A percentile compares a stretch with the other conserved stretches of the same genome.
phyloP scores from a whole-genome alignment of 2,797 vertebrate species.

The Diceros bicornis region DNA sequence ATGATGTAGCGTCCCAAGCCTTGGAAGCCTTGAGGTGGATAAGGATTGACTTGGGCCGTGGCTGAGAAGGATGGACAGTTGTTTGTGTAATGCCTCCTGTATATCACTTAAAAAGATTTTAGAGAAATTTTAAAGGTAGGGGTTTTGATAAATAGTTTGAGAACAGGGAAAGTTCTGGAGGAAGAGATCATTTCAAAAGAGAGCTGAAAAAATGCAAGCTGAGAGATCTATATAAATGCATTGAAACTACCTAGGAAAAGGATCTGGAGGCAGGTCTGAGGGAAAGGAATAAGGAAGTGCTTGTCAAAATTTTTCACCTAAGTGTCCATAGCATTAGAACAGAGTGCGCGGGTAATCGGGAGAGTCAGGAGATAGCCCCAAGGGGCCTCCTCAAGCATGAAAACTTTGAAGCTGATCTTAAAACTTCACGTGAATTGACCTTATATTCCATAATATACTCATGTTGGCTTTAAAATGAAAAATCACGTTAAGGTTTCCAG shows the following conservation, averaged over 20 bases:
- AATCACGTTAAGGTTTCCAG: background rate
- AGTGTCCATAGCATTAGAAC: background rate
- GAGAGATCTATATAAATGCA: background rate
- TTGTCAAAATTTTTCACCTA: background rate
- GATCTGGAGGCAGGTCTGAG: background rate
- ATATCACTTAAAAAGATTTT: background rate
- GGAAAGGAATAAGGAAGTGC: background rate
- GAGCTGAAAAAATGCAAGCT: background rate
- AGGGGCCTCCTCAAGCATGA: background rate
- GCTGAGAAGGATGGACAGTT: background rate
- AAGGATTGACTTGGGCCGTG: background rate
- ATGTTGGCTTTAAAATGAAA: background rate
- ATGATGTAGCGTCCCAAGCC: too few species aligned
- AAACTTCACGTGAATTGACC: background rate
- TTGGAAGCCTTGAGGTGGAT: background rate
- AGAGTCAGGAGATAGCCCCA: background rate
- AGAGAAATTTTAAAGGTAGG: background rate
- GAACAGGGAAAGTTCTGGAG: background rate
- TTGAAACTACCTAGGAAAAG: background rate
- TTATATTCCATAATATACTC: background rate
- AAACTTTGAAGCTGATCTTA: background rate
- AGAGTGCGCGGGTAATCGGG: too few species aligned
- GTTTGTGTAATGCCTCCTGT: background rate
- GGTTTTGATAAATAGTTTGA: background rate
- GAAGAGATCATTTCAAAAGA: constrained; percentile 26